Evolutionary conservation across 37 sponge, comb jelly and placozoan species (phyloP).

Genomic region (Mnemiopsis leidyi): DNA sequence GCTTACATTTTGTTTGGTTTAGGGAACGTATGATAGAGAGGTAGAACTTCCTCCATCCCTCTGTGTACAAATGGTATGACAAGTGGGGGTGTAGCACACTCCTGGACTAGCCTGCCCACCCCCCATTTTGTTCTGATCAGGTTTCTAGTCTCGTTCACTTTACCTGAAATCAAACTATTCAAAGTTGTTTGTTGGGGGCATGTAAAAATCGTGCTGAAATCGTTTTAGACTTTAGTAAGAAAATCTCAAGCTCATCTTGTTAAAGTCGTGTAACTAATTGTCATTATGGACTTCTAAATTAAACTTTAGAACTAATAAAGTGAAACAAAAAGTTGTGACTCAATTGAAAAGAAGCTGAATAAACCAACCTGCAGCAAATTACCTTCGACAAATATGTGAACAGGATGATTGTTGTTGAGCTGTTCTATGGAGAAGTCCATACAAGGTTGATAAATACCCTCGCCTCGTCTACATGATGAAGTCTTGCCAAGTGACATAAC

Average conservation of each 20-base stretch:
- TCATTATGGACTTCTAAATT: too few relatives aligned
- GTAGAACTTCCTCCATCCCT: constrained; percentile 26
- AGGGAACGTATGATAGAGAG: not conserved
- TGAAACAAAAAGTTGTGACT: too few relatives aligned
- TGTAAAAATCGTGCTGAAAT: too few relatives aligned
- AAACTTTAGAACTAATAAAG: too few relatives aligned
- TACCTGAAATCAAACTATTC: too few relatives aligned
- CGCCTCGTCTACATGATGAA: constrained; percentile 1
- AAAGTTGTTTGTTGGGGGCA: too few relatives aligned
- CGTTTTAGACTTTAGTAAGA: too few relatives aligned
- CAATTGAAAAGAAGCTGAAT: too few relatives aligned
- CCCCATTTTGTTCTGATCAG: constrained; percentile 14
- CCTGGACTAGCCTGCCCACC: not conserved
- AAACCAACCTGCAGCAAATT: not conserved
- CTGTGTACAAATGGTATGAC: not conserved
- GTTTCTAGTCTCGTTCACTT: constrained; percentile 12
- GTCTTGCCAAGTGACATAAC: not conserved
- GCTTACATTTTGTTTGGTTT: not conserved
- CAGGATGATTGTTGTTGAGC: not conserved
- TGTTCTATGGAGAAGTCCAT: constrained; percentile 3
- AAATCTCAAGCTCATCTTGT: too few relatives aligned
- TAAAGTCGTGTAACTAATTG: too few relatives aligned
- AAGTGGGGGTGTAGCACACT: not conserved
- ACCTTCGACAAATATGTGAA: constrained; percentile 38
- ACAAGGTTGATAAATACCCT: constrained; percentile 51